These are phyloP conservation scores for Aphelenchoides besseyi DNA, from an alignment of 1,140 invertebrate genomes.

Conservation along the genomic window DNA sequence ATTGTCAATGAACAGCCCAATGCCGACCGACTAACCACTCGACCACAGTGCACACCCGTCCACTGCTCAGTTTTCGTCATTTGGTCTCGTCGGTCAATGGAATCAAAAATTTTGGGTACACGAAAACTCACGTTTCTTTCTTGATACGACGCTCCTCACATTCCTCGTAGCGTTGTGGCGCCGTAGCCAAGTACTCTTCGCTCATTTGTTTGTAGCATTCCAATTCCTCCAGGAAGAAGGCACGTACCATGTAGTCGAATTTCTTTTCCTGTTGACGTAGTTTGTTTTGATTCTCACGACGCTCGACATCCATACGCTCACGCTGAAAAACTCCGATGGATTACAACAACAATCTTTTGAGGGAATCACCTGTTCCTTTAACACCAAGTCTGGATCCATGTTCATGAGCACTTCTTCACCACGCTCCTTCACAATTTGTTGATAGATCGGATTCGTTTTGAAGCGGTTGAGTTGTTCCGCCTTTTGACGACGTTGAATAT, in stretches of 20 bases:
- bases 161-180: slow-evolving; percentile 40
- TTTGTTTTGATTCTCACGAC: slow-evolving; percentile 46
- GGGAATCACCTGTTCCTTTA: slow-evolving; percentile 53
- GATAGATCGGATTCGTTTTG: slow-evolving; percentile 48
- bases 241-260: slow-evolving; percentile 58
- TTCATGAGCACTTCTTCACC: slow-evolving; percentile 51
- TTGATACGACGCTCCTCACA: slow-evolving; percentile 51
- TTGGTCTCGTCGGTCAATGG: too few relatives aligned
- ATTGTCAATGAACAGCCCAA: too few relatives aligned
- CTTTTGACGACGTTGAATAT: slow-evolving; percentile 29
- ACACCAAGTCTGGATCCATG: slow-evolving; percentile 57
- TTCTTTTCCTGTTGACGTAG: slow-evolving; percentile 61
- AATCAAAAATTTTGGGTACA: slow-evolving; percentile 5
- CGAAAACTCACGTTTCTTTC: slow-evolving; percentile 53
- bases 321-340: slow-evolving; percentile 30
- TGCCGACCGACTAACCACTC: too few relatives aligned
- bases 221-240: slow-evolving; percentile 61
- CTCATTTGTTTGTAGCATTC: slow-evolving; percentile 43
- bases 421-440: slow-evolving; percentile 55
- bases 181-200: slow-evolving; percentile 25
- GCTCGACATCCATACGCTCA: slow-evolving; percentile 48
- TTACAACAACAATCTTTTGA: slow-evolving; percentile 30
- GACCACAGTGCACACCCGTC: too few relatives aligned
- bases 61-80: too few relatives aligned
- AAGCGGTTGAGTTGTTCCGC: slow-evolving; percentile 31